Evolutionary conservation across 2,113 vertebrate genomes (phyloP).

Genomic region (Alces alces): DNA sequence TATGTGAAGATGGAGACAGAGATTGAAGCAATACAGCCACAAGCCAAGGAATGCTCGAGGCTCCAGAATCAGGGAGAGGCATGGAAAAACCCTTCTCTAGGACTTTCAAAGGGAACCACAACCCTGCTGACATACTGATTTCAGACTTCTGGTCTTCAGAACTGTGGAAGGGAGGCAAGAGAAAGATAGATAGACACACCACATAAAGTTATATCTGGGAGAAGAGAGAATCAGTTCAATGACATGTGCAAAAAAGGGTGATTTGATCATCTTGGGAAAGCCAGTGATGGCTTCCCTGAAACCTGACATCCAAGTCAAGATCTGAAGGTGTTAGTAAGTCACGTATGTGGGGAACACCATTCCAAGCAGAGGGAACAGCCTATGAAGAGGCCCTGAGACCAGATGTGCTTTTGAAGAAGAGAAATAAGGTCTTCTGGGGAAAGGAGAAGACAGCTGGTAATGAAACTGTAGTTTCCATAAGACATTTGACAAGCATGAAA

Average conservation of each 20-base stretch:
- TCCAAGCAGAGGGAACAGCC: neutral
- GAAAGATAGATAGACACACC: neutral
- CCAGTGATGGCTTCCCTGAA: neutral
- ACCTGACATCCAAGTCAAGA: neutral
- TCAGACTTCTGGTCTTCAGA: neutral
- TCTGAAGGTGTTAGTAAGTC: neutral
- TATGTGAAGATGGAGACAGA: neutral
- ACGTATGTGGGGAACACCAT: neutral
- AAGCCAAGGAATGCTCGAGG: neutral
- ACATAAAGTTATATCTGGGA: neutral
- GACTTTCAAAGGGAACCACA: neutral
- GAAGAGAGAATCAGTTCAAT: neutral
- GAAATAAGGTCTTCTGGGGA: neutral
- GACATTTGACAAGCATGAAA: neutral
- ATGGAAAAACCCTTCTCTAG: neutral
- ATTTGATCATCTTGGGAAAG: neutral
- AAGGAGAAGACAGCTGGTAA: neutral
- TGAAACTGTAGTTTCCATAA: neutral
- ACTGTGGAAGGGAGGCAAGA: neutral
- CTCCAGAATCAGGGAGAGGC: neutral
- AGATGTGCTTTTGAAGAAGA: neutral
- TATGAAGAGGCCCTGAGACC: neutral
- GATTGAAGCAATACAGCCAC: rapidly evolving
- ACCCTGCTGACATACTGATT: no score
- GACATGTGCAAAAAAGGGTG: neutral